phyloP scores from a whole-genome alignment of 1,140 invertebrate species.

The Eufriesea mexicana region DNA sequence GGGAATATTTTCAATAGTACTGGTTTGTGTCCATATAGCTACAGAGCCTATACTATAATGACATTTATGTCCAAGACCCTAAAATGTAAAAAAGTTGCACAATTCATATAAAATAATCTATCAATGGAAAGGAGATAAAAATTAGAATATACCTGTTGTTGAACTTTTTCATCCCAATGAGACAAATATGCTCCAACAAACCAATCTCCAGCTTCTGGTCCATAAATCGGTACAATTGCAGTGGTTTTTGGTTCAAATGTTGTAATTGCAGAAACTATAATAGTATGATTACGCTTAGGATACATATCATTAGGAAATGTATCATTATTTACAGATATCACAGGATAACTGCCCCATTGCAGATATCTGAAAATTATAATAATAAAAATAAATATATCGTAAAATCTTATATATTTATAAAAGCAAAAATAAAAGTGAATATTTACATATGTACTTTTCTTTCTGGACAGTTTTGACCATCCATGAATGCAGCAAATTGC shows the following conservation, averaged over 20 bases:
- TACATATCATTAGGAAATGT: slow-evolving; percentile 79
- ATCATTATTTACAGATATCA: slow-evolving; percentile 83
- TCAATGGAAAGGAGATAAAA: slow-evolving; percentile 6
- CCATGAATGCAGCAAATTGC: slow-evolving; percentile 84
- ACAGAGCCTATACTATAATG: slow-evolving; percentile 84
- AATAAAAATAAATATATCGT: slow-evolving; percentile 15
- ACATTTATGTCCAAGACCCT: slow-evolving; percentile 82
- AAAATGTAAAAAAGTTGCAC: not conserved
- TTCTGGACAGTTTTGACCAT: slow-evolving; percentile 78
- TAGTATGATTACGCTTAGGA: slow-evolving; percentile 72
- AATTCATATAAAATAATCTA: not conserved
- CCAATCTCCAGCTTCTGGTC: slow-evolving; percentile 84
- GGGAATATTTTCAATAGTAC: slow-evolving; percentile 78
- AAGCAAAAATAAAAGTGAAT: slow-evolving; percentile 1
- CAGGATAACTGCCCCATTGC: slow-evolving; percentile 84
- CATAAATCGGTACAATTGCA: slow-evolving; percentile 80
- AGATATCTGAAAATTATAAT: slow-evolving; percentile 80
- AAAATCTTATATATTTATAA: not conserved
- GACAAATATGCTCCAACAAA: slow-evolving; percentile 84
- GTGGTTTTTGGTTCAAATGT: slow-evolving; percentile 79
- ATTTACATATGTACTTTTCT: slow-evolving; percentile 82
- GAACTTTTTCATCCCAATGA: slow-evolving; percentile 83
- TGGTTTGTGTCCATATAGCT: slow-evolving; percentile 81
- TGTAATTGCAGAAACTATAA: slow-evolving; percentile 77
- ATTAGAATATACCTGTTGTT: slow-evolving; percentile 80